Evolutionary conservation across 2,888 invertebrate genomes (phyloP), one percentile per base, ranked within the genome.

Genomic region (Macrosoma leucophasiata): DNA sequence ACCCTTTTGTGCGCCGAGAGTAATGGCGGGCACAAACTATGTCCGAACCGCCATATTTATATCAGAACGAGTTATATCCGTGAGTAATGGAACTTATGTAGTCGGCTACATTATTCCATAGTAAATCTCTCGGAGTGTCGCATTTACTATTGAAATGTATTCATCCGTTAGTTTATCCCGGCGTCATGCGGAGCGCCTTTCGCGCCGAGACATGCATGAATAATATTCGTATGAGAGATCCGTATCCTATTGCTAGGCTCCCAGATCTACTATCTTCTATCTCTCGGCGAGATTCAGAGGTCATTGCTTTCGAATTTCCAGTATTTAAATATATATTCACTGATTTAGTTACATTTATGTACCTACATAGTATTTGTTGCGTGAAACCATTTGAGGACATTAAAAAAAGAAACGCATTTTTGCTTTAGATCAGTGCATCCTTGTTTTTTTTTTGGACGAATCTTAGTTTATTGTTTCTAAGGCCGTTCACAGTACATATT

Each of bases 121-220:
- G 62, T 82, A 84, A 79, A 84, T 81, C 77, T 71, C 65, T 63
- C 48, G 56, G 62, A 69, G 72, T 75, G 75, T 74, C 76, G 70
- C 75, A 63, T 77, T 84, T 76, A 76, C 81, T 84, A 82, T 81
- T 84, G 81, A 82, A 82, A 84, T 82, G 78, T 84, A 82, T 81
- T 84, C 82, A 79, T 82, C 76, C 70, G 61, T 53, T 61, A 74
- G 72, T 67, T 75, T 76, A 76, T 72, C 73, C 77, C 64, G 69
- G 69, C 79, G 76, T 78, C 81, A 79, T 74, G 76, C 68, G 48
- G 79, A 56, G 78, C 68, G 61, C 57, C 74, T 73, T 74, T 75
- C 64, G 73, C 72, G 60, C 55, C 55, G 52, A 62, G 67, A 62
- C 60, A 50, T 56, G 58, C 66, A 69, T 79, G 72, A 77, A 78